phyloP scores from a whole-genome alignment of 2,797 vertebrate genomes.

The Odontamblyopus rebecca region DNA sequence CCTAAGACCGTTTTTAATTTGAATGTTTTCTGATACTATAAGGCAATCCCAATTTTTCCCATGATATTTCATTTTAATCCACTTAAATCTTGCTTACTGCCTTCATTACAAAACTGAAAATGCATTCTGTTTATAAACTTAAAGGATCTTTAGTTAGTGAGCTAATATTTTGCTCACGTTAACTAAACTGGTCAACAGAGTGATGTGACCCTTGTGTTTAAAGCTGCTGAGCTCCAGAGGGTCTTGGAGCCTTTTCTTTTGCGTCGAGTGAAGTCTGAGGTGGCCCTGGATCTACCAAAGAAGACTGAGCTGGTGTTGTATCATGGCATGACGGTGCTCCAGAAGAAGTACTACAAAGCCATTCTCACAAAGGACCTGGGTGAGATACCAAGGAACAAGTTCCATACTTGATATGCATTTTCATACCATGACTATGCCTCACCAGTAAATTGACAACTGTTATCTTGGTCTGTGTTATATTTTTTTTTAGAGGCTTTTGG shows the following conservation, averaged over 20 bases:
- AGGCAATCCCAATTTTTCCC: no score
- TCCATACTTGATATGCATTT: background rate
- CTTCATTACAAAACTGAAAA: no score
- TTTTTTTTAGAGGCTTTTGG: constrained; percentile 87
- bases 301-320: constrained; percentile 89
- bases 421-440: background rate
- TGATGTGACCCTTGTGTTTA: background rate
- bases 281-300: constrained; percentile 86
- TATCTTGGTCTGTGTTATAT: background rate
- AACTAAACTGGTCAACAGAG: no score
- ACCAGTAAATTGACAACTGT: background rate
- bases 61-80: no score
- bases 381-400: constrained; percentile 59
- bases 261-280: constrained; percentile 87
- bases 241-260: constrained; percentile 90
- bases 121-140: no score
- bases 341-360: constrained; percentile 91
- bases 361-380: constrained; percentile 87
- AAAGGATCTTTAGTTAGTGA: no score
- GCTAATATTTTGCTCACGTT: no score
- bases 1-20: no score
- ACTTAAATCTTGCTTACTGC: no score
- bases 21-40: no score
- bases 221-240: constrained; percentile 85
- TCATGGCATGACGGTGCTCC: constrained; percentile 90